Percentiles rank a stretch among this genome's conserved stretches.
phyloP scores from a whole-genome alignment of 1,140 invertebrate genomes.

The Trinorchestia longiramus region DNA sequence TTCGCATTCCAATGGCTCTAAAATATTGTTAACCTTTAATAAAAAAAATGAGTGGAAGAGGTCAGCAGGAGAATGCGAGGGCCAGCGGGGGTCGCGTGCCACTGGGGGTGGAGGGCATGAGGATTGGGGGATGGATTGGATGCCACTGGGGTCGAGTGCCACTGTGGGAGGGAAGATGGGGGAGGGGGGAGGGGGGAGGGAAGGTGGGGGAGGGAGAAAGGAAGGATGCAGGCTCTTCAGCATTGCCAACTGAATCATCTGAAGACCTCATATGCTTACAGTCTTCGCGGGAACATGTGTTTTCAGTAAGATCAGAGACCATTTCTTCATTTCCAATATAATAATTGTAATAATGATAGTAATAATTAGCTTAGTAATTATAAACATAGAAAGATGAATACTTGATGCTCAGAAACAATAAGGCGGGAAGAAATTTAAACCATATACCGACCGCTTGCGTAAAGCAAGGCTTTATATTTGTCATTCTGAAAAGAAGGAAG shows the following conservation, averaged over 20 bases:
- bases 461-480: too few species aligned
- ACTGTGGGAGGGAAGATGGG: too few species aligned
- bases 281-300: neutral
- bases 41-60: neutral
- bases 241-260: neutral
- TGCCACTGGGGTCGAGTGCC: too few species aligned
- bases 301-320: neutral
- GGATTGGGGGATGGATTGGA: neutral
- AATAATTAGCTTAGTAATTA: neutral
- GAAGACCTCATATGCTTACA: neutral
- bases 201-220: too few species aligned
- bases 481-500: too few species aligned
- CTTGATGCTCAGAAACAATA: too few species aligned
- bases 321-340: neutral
- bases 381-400: neutral
- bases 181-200: too few species aligned
- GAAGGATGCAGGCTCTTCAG: neutral
- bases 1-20: conserved; percentile 6
- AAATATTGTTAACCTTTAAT: conserved; percentile 11
- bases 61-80: conserved; percentile 11
- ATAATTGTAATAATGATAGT: neutral
- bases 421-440: too few species aligned
- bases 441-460: too few species aligned
- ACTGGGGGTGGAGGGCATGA: neutral
- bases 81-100: neutral